Evolutionary conservation across 2,797 vertebrate genomes (phyloP).

Genomic region (Gila robusta): DNA sequence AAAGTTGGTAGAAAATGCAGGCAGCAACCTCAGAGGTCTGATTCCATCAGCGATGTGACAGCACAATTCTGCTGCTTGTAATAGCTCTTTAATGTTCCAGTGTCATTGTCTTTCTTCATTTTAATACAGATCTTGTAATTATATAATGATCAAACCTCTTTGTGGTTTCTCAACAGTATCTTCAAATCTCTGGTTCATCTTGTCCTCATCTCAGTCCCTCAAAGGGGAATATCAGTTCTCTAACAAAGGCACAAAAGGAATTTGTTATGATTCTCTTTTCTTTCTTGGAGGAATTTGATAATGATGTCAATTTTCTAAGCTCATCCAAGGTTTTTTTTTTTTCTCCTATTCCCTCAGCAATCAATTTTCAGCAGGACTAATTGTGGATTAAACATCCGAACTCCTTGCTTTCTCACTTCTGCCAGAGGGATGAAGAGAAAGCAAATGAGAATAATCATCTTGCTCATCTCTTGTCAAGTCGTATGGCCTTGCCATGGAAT

Average conservation of each 20-base stretch:
- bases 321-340: slow-evolving; percentile 50
- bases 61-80: background rate
- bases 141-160: slow-evolving; percentile 29
- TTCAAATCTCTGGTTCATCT: slow-evolving; percentile 43
- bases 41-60: slow-evolving; percentile 11
- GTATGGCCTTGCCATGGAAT: slow-evolving; percentile 42
- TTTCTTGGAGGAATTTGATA: slow-evolving; percentile 60
- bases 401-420: slow-evolving; percentile 61
- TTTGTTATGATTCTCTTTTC: slow-evolving; percentile 48
- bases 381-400: slow-evolving; percentile 69
- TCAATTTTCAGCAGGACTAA: slow-evolving; percentile 74
- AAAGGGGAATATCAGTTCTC: slow-evolving; percentile 49
- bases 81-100: slow-evolving; percentile 15
- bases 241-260: slow-evolving; percentile 52
- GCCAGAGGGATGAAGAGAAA: slow-evolving; percentile 57
- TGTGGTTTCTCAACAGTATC: slow-evolving; percentile 10
- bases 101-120: slow-evolving; percentile 17
- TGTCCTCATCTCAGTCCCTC: slow-evolving; percentile 37
- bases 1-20: background rate
- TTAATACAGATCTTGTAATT: slow-evolving; percentile 37
- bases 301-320: slow-evolving; percentile 70
- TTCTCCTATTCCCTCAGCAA: slow-evolving; percentile 59
- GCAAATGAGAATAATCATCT: slow-evolving; percentile 45
- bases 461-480: slow-evolving; percentile 39
- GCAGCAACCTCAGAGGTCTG: background rate